Evolutionary conservation across 2,797 vertebrate genomes (phyloP).

Genomic region (Anolis apletophallus): DNA sequence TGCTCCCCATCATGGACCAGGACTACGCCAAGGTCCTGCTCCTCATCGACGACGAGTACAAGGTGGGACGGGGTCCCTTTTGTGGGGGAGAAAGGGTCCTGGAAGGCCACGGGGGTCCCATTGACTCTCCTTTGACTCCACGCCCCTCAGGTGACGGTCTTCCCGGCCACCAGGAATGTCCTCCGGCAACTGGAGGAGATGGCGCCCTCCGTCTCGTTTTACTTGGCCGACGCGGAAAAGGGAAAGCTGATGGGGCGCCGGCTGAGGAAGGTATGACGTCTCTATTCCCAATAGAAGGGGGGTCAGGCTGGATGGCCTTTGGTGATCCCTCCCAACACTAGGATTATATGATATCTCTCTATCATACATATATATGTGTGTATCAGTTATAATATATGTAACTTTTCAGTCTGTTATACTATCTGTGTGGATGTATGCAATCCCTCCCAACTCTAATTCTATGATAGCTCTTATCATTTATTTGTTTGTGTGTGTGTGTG

Average conservation of each 20-base stretch:
- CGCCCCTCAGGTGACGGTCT: conserved; percentile 87
- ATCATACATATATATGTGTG: too few relatives aligned
- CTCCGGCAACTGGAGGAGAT: conserved; percentile 93
- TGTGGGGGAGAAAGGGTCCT: too few relatives aligned
- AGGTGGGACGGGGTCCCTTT: conserved; percentile 77
- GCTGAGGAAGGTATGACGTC: conserved; percentile 83
- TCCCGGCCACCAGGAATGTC: conserved; percentile 94
- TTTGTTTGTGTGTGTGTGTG: too few relatives aligned
- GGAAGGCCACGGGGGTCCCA: too few relatives aligned
- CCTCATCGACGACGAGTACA: conserved; percentile 92
- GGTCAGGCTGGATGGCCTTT: too few relatives aligned
- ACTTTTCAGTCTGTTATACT: too few relatives aligned
- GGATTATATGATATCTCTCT: neutral
- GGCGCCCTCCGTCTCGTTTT: conserved; percentile 92
- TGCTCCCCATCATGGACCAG: conserved; percentile 95
- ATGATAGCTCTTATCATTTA: too few relatives aligned
- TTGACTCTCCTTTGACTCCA: neutral
- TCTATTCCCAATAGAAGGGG: too few relatives aligned
- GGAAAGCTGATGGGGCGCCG: conserved; percentile 92
- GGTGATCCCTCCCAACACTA: accelerated
- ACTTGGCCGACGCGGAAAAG: conserved; percentile 87
- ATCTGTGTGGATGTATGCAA: too few relatives aligned
- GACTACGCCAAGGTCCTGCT: conserved; percentile 96
- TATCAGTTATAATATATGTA: too few relatives aligned
- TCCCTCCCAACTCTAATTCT: too few relatives aligned